Percentiles rank a stretch among this genome's conserved stretches.
Conservation (phyloP, 2,113 vertebrate genomes). For the Anguilla japonica region DNA sequence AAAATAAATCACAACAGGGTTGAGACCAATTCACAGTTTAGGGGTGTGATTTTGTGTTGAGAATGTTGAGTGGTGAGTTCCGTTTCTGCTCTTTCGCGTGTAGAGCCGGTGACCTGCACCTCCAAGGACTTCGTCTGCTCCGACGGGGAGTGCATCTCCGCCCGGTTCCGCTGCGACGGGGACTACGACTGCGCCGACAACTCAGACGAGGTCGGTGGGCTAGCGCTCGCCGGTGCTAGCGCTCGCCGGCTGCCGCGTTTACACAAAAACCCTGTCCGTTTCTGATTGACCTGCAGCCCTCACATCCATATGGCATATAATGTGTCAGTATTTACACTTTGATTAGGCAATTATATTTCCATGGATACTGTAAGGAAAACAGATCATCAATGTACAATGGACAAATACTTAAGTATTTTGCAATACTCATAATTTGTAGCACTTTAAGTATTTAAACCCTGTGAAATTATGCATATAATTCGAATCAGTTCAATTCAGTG, state of each 20-base stretch:
- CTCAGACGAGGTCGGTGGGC: conserved; percentile 87
- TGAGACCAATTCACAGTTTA: no score
- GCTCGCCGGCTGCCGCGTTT: background rate
- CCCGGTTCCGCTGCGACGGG: conserved; percentile 93
- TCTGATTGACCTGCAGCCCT: background rate
- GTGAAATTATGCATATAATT: no score
- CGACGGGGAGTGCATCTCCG: conserved; percentile 92
- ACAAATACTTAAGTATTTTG: no score
- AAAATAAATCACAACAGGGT: no score
- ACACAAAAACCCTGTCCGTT: background rate
- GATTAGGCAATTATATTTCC: no score
- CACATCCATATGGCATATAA: conserved; percentile 5
- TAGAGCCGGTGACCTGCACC: conserved; percentile 92
- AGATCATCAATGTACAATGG: no score
- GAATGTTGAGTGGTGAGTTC: background rate
- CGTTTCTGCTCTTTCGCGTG: conserved; percentile 33
- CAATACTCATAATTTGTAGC: no score
- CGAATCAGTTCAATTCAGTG: no score
- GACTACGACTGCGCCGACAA: conserved; percentile 96
- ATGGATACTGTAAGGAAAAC: no score
- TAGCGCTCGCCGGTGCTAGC: background rate
- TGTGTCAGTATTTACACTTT: no score
- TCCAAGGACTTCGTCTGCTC: conserved; percentile 91
- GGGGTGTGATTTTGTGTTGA: no score
- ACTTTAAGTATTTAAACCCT: no score